phyloP scores from a whole-genome alignment of 2,888 invertebrate genomes.

The Diachrysia chrysitis region DNA sequence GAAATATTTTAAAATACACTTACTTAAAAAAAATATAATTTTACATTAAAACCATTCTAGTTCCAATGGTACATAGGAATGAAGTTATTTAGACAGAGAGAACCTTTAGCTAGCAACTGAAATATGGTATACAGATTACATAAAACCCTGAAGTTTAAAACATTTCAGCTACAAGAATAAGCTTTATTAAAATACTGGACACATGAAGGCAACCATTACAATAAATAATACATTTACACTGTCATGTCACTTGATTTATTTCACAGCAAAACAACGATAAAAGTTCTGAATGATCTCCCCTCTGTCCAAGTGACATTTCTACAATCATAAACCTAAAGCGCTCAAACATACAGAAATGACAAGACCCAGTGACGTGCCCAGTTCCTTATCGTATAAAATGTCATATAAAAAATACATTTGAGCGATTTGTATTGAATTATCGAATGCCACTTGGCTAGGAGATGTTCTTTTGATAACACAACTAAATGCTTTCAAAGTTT shows the following conservation, averaged over 20 bases:
- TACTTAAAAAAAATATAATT: too few relatives aligned
- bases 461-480: neutral
- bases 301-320: neutral
- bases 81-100: too few relatives aligned
- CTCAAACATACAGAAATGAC: too few relatives aligned
- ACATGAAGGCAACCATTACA: slow-evolving; percentile 16
- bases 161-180: neutral
- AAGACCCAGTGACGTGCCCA: too few relatives aligned
- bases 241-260: slow-evolving; percentile 1
- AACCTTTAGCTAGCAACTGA: too few relatives aligned
- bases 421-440: too few relatives aligned
- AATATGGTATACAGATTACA: neutral
- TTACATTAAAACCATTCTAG: too few relatives aligned
- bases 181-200: slow-evolving; percentile 33
- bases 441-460: neutral
- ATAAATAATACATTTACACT: slow-evolving; percentile 41
- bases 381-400: too few relatives aligned
- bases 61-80: too few relatives aligned
- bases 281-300: neutral
- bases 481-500: neutral
- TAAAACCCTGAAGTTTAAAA: neutral
- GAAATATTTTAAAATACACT: neutral
- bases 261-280: too few relatives aligned
- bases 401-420: too few relatives aligned
- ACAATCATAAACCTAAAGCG: too few relatives aligned